Evolutionary conservation across 2,888 invertebrate species (phyloP).

Genomic region (Itoplectis maculator): DNA sequence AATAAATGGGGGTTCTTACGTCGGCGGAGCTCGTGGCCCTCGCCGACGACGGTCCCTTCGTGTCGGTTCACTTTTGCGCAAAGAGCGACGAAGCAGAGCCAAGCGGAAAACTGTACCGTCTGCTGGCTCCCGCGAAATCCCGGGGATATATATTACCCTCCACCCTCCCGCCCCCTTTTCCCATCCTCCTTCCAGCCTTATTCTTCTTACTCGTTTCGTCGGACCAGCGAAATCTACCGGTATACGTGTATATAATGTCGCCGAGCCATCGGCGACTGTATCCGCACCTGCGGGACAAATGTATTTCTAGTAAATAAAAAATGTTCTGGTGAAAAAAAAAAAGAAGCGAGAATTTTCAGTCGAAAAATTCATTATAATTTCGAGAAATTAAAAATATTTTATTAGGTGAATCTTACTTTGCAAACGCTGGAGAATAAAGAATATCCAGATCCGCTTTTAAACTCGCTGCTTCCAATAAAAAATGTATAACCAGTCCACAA

Average conservation of each 20-base stretch:
- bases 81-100: constrained; percentile 49
- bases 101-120: constrained; percentile 52
- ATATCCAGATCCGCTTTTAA: too few relatives aligned
- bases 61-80: constrained; percentile 35
- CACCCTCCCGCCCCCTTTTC: too few relatives aligned
- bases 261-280: constrained; percentile 14
- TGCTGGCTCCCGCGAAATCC: constrained; percentile 63
- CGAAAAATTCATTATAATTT: too few relatives aligned
- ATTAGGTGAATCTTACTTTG: too few relatives aligned
- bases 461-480: too few relatives aligned
- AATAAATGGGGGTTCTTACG: constrained; percentile 65
- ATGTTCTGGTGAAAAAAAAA: too few relatives aligned
- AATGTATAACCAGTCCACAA: too few relatives aligned
- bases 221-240: constrained; percentile 49
- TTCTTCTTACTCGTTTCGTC: constrained; percentile 60
- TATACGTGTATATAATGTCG: background rate
- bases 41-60: constrained; percentile 53
- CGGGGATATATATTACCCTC: constrained; percentile 52
- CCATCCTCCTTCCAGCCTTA: too few relatives aligned
- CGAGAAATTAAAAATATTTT: too few relatives aligned
- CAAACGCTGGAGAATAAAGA: too few relatives aligned
- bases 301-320: too few relatives aligned
- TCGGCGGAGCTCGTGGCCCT: constrained; percentile 47
- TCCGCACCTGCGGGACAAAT: background rate
- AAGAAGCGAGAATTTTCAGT: too few relatives aligned